Evolutionary conservation across 37 sponge, comb jelly and placozoan species (phyloP), one percentile per base, ranked within the genome.

Genomic region (Aphrocallistes beatrix): DNA sequence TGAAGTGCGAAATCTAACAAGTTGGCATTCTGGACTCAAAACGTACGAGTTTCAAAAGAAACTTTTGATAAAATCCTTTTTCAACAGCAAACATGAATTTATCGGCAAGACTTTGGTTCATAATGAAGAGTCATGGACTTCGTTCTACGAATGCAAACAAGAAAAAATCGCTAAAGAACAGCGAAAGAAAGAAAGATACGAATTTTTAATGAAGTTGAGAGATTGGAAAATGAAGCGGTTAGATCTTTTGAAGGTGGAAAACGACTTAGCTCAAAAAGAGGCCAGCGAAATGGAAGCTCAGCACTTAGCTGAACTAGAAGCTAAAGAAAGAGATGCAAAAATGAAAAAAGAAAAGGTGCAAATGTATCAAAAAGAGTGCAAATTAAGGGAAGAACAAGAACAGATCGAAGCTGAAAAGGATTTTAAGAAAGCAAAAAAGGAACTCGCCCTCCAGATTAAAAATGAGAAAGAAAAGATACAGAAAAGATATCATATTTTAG

Each of bases 191-290:
- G 75, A 60, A 60, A 3, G 21, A 19, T 6, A 25, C 8, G 75
- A 60, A 30, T 60, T 60, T 13, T 60, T 60, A 60, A 28, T 13
- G 21, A 60, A 60, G 34, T 30, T 60, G 28, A 19, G 75, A 21
- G 75, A 60, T 60, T 60, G 75, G 75, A 60, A 60, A 60, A 13
- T 60, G 75, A 60, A 60, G 34, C 8, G 75, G n/a, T 60, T 60
- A 13, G 75, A 60, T 60, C 10, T 60, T 13, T 13, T 60, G n/a
- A 60, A 30, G 34, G n/a, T 60, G 75, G 75, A 60, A 13, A 60
- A 60, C 21, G 75, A 60, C 3, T 13, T 60, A 13, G 75, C 75
- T 6, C 32, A 25, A 30, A 60, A 60, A 60, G 75, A 60, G 3
- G 8, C 75, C n/a, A 30, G n/a, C 6, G 75, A 60, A 13, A 60